Base-by-base conservation (phyloP, 53 echinoderm and acorn worm species). In the Temnopleurus reevesii region DNA sequence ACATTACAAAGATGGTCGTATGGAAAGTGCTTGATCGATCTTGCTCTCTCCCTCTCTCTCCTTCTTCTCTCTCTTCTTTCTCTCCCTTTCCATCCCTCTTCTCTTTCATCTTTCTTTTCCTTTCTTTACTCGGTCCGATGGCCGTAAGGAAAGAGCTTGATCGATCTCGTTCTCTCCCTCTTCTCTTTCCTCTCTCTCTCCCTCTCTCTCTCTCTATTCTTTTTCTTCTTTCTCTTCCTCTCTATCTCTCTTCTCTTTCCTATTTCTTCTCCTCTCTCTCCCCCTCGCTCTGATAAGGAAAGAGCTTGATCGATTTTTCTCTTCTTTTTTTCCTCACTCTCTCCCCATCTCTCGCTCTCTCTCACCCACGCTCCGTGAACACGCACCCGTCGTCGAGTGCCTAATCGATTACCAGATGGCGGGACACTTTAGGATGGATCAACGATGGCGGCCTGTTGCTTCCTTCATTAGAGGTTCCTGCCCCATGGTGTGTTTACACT, bases 371-470 rank as follows among this genome's bases (percentile, higher is more conserved):
- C 71, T 71, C 71, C 71, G 4, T 71, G 71, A 71, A 71, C 7
- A 71, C 71, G n/a, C n/a, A n/a, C n/a, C n/a, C n/a, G 38, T 21
- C 41, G 12, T 46, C 53, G 51, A 80, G 80, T 80, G 51, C 80
- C 55, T 3, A 55, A 55, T 55, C 55, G 55, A 55, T 83, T 55
- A 55, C 55, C 55, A 55, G 55, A 55, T 12, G 55, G 55, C 55
- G 5, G 55, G 55, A 55, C 55, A 55, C 55, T 55, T 4, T n/a
- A 79, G 8, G 83, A 55, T 26, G 21, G 18, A 55, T 55, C 55
- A 7, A 55, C 3, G 8, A 55, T 55, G 55, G 55, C 55, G 3
- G 55, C 55, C 13, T 55, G 55, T 4, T 55, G 55, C 55, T 55
- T 12, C 13, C 12, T n/a, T 55, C 55, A 23, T 83, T 81, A 81